phyloP scores from a whole-genome alignment of 2,113 vertebrate species.

The Phainopepla nitens region DNA sequence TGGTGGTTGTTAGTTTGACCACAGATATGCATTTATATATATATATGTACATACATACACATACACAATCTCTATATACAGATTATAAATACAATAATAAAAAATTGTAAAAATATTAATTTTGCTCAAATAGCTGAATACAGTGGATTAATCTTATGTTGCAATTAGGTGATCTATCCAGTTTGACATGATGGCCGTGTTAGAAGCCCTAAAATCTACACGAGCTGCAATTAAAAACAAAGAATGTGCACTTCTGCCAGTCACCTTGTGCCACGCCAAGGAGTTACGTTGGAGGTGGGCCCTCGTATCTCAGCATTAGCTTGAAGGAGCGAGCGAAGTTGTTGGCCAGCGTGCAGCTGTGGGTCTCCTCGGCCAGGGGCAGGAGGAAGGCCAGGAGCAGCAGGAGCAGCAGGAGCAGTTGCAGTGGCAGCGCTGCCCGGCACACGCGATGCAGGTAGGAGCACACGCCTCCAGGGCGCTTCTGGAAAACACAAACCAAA shows the following conservation, averaged over 20 bases:
- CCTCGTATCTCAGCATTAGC: slow-evolving; percentile 85
- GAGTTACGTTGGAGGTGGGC: slow-evolving; percentile 85
- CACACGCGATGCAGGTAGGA: slow-evolving; percentile 76
- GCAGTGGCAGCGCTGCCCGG: slow-evolving; percentile 80
- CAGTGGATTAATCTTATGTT: neutral
- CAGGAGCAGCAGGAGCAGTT: slow-evolving; percentile 80
- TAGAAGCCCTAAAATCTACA: neutral
- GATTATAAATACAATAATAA: slow-evolving; percentile 51
- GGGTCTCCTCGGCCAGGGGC: slow-evolving; percentile 76
- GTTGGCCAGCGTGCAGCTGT: slow-evolving; percentile 87
- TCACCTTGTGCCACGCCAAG: neutral
- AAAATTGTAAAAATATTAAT: slow-evolving; percentile 46
- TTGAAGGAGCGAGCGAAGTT: slow-evolving; percentile 91
- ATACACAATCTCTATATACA: slow-evolving; percentile 1
- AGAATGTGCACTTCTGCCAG: neutral
- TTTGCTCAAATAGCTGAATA: slow-evolving; percentile 12
- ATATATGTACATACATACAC: neutral
- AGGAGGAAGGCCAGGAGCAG: slow-evolving; percentile 88
- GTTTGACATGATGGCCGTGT: neutral
- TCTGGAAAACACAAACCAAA: slow-evolving; percentile 60
- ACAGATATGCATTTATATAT: neutral
- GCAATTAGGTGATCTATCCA: neutral
- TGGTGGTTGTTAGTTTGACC: neutral
- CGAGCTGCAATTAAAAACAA: neutral
- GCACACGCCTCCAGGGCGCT: slow-evolving; percentile 19